Base-by-base conservation (phyloP, 2,113 vertebrate species). In the Zosterops japonicus region DNA sequence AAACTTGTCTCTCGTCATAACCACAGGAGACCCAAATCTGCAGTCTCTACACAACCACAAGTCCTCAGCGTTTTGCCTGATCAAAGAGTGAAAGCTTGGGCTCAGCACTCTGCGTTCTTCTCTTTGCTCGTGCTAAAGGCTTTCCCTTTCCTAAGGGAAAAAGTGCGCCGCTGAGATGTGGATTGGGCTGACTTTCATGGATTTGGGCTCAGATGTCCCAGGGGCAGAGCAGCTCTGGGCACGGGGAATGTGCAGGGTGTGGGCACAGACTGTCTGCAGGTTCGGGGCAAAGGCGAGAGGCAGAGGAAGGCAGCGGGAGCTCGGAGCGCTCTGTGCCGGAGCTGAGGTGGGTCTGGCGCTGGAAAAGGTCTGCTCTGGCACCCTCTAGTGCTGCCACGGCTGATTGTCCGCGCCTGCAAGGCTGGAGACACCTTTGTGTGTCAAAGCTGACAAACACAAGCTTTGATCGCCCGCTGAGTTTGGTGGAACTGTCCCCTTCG, bases 371-470 rank as follows among this genome's bases (percentile, higher is more conserved):
- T 33, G 42, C 85, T 94, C 93, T 96, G 92, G 92, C 93, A 92
- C 93, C 94, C 90, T 83, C 94, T 95, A 96, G 92, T 60, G 88
- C 76, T 93, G 50, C 47, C 80, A 12, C 46, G 70, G 59, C 55
- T 42, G 79, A 7, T 39, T 64, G 24, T 93, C 25, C 33, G 47
- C 27, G 0, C 16, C 36, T 6, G 18, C 41, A 3, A 19, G 27
- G 46, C 76, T 36, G 71, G 14, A 10, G 28, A 22, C 2, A 0
- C 49, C 49, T 50, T 49, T 14, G 8, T 8, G 49, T 50, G 49
- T 50, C 49, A 50, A 25, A 25, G 2, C 63, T 6, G 11, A 18
- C 22, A 27, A 41, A 15, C 6, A 2, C 3, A 8, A 23, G 22
- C 12, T 64, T 44, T 44, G 16, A 15, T 21, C 8, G 14, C 27